A percentile compares a stretch with the other conserved stretches of the same genome.
Conservation (phyloP, 1,140 invertebrate genomes). For the Sycophila sp. region DNA sequence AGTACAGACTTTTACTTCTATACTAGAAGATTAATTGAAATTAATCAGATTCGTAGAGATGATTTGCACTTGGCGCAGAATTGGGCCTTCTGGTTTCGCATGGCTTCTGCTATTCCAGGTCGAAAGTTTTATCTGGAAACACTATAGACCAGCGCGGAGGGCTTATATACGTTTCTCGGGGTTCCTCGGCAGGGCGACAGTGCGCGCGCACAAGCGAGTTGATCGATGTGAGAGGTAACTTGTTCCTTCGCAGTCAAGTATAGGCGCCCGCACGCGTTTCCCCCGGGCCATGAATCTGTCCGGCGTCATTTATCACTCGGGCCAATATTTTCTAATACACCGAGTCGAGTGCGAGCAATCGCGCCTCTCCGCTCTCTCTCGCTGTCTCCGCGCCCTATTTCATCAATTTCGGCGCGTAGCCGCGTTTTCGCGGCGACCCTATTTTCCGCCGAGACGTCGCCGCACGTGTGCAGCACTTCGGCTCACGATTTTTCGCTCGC, state of each 20-base stretch:
- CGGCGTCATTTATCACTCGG: conserved; percentile 12
- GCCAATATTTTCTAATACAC: conserved; percentile 23
- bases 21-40: no score
- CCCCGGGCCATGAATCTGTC: not conserved
- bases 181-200: no score
- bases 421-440: not conserved
- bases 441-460: not conserved
- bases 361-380: not conserved
- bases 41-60: no score
- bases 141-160: no score
- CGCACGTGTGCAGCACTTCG: not conserved
- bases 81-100: no score
- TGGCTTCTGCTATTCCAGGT: no score
- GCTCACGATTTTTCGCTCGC: not conserved
- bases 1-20: no score
- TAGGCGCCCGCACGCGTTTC: conserved; percentile 4
- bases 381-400: not conserved
- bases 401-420: not conserved
- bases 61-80: no score
- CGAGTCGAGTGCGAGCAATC: not conserved
- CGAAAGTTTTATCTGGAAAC: no score
- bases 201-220: conserved; percentile 25
- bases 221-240: conserved; percentile 36
- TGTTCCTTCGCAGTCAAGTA: not conserved
- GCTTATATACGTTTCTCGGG: no score